These are phyloP conservation scores for Chrysemys picta DNA, from an alignment of 2,113 vertebrate genomes.

Conservation along the genomic window DNA sequence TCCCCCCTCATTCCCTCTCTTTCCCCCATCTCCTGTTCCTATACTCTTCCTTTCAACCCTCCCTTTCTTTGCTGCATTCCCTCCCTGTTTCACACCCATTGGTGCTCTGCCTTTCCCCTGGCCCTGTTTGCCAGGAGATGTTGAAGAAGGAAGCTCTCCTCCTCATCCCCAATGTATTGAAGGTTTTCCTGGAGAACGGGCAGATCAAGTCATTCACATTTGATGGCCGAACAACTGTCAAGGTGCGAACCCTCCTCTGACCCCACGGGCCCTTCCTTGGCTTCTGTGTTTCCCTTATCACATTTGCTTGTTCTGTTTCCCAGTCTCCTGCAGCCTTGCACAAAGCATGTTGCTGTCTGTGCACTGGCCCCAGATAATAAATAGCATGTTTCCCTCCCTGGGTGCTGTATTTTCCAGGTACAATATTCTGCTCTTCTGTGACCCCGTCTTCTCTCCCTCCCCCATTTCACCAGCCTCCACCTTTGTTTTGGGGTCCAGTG, in stretches of 20 bases:
- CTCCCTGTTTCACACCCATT: neutral
- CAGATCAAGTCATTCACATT: constrained; percentile 99
- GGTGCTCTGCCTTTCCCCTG: accelerated
- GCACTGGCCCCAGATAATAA: neutral
- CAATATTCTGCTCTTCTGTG: neutral
- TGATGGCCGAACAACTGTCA: constrained; percentile 96
- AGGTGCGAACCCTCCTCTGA: constrained; percentile 78
- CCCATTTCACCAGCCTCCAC: neutral
- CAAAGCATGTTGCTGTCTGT: neutral
- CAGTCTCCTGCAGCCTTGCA: neutral
- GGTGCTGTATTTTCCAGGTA: neutral
- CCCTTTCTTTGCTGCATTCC: neutral
- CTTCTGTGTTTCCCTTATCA: accelerated
- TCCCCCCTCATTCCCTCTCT: neutral
- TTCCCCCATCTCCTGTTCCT: neutral
- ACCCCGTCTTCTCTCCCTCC: neutral
- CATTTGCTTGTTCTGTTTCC: neutral
- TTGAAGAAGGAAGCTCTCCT: constrained; percentile 97
- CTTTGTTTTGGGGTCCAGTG: neutral
- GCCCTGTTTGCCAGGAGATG: constrained; percentile 87
- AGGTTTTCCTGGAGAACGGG: constrained; percentile 99
- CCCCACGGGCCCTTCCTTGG: neutral
- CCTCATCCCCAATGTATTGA: constrained; percentile 97
- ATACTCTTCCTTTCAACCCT: neutral
- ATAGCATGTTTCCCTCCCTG: neutral